phyloP scores from a whole-genome alignment of 2,888 invertebrate genomes.

The Agapetus fuscipes region DNA sequence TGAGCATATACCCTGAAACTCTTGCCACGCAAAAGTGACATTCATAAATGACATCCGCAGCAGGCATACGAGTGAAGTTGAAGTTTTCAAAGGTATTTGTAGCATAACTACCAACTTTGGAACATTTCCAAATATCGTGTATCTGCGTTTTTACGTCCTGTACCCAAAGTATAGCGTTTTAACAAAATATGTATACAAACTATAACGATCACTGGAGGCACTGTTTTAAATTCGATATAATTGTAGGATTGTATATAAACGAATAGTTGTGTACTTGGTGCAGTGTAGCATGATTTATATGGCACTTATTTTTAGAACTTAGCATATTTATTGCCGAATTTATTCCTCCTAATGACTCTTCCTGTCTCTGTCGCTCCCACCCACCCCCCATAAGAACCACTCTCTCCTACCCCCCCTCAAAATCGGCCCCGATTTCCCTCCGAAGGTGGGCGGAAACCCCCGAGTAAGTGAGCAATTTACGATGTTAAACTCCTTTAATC shows the following conservation, averaged over 20 bases:
- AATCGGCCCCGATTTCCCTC: conserved; percentile 7
- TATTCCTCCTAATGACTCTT: conserved; percentile 22
- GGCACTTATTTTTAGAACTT: conserved; percentile 22
- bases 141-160: conserved; percentile 20
- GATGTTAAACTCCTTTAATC: conserved; percentile 19
- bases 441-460: conserved; percentile 6
- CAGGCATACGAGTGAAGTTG: no score
- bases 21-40: no score
- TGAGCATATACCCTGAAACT: no score
- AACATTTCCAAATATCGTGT: conserved; percentile 20
- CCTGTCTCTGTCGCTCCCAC: conserved; percentile 8
- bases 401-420: neutral
- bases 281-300: conserved; percentile 21
- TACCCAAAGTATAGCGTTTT: no score
- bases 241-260: no score
- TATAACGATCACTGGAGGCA: no score
- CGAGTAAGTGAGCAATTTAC: conserved; percentile 20
- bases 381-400: neutral
- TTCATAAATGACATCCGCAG: no score
- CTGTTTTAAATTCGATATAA: no score
- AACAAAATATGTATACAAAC: no score
- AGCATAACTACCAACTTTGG: conserved; percentile 2
- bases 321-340: conserved; percentile 23
- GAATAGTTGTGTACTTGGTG: no score
- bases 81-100: neutral